A percentile compares a stretch with the other conserved stretches of the same genome.
phyloP scores from a whole-genome alignment of 2,888 invertebrate species.

The Alsophila aescularia region DNA sequence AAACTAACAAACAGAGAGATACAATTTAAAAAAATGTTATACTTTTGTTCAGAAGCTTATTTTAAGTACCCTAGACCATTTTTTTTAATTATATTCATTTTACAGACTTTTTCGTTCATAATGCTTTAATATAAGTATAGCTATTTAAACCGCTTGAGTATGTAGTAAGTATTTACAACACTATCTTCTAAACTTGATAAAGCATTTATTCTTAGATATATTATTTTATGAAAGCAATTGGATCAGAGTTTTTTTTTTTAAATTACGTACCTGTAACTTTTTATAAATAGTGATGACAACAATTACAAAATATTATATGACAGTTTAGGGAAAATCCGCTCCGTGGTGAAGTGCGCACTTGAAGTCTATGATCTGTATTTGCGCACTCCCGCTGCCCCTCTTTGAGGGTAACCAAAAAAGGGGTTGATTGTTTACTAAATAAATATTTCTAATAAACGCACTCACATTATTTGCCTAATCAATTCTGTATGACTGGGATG shows the following conservation, averaged over 20 bases:
- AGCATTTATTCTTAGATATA: neutral
- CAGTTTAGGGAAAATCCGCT: neutral
- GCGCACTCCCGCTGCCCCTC: conserved; percentile 58
- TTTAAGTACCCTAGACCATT: too few relatives aligned
- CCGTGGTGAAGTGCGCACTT: conserved; percentile 35
- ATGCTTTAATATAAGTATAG: neutral
- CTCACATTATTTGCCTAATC: conserved; percentile 67
- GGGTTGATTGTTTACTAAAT: conserved; percentile 60
- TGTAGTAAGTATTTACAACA: neutral
- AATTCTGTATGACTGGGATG: conserved; percentile 59
- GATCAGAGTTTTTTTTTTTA: too few relatives aligned
- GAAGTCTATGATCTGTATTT: conserved; percentile 75
- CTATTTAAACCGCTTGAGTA: neutral
- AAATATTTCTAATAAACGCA: conserved; percentile 76
- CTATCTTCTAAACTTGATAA: too few relatives aligned
- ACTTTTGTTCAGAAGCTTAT: too few relatives aligned
- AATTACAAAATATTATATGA: neutral
- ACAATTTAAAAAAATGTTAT: too few relatives aligned
- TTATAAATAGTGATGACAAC: neutral
- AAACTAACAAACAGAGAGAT: too few relatives aligned
- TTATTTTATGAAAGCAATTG: neutral
- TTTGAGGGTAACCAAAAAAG: conserved; percentile 52
- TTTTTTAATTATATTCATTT: too few relatives aligned
- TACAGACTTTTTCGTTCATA: too few relatives aligned
- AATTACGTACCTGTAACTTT: too few relatives aligned